Evolutionary conservation across 2,888 invertebrate genomes (phyloP).

Genomic region (Dasypolia templi): DNA sequence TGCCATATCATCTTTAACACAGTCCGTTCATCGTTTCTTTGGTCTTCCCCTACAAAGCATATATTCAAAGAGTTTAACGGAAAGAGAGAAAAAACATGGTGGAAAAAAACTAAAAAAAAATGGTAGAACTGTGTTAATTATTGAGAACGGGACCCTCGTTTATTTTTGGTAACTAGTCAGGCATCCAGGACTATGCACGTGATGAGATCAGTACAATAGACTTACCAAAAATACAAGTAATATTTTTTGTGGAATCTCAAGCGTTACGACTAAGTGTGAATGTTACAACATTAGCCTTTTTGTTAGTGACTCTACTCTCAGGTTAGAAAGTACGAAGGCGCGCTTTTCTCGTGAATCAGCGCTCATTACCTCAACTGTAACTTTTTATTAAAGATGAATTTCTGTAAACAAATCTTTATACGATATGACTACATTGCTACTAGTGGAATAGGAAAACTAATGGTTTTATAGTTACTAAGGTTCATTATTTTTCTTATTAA

Average conservation of each 20-base stretch:
- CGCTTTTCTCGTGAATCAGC: conserved; percentile 68
- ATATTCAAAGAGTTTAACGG: not conserved
- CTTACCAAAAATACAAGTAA: not conserved
- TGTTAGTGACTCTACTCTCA: conserved; percentile 43
- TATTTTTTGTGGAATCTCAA: not conserved
- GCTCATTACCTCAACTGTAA: conserved; percentile 70
- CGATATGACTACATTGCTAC: conserved; percentile 2
- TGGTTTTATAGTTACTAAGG: too few relatives aligned
- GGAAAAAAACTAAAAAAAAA: too few relatives aligned
- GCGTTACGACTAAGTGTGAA: conserved; percentile 11
- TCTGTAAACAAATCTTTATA: conserved; percentile 11
- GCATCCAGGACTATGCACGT: not conserved
- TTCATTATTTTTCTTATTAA: too few relatives aligned
- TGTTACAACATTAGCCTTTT: conserved; percentile 32
- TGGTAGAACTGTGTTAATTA: not conserved
- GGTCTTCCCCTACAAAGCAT: not conserved
- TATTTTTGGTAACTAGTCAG: not conserved
- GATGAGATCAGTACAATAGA: not conserved
- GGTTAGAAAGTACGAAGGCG: conserved; percentile 71
- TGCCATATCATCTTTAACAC: not conserved
- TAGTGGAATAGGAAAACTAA: too few relatives aligned
- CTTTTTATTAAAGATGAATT: conserved; percentile 56
- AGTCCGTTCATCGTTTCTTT: too few relatives aligned
- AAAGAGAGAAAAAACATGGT: not conserved
- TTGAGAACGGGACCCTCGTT: not conserved